These are phyloP conservation scores for Propithecus perrieri DNA, from an alignment of 2,797 vertebrate genomes.

Conservation along the genomic window DNA sequence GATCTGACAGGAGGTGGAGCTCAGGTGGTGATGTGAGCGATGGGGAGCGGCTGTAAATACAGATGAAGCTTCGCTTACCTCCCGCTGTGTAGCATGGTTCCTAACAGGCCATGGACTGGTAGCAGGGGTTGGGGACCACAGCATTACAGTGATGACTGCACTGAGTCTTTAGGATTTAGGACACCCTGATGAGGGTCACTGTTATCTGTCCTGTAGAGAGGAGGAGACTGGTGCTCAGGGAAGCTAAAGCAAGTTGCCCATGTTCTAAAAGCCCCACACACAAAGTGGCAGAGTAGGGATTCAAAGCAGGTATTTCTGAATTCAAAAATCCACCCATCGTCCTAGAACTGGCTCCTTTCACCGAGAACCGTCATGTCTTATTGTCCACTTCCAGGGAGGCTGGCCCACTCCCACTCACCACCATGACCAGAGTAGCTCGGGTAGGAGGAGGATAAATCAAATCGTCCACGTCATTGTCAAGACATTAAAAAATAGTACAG, in stretches of 20 bases:
- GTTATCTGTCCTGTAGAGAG: background rate
- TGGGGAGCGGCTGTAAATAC: too few relatives aligned
- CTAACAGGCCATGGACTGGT: too few relatives aligned
- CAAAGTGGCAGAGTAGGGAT: background rate
- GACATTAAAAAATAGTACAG: background rate
- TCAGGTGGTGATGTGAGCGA: too few relatives aligned
- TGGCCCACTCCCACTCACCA: background rate
- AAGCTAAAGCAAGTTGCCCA: background rate
- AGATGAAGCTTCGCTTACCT: too few relatives aligned
- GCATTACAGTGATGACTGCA: background rate
- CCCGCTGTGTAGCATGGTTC: too few relatives aligned
- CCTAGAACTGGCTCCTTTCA: background rate
- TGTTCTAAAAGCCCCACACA: background rate
- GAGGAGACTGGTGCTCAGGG: background rate
- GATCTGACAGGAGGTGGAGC: too few relatives aligned
- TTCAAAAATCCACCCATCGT: background rate
- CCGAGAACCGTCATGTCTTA: background rate
- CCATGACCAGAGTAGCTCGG: background rate
- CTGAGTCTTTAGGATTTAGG: background rate
- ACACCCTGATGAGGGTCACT: background rate
- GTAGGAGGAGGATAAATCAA: background rate
- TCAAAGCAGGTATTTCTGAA: background rate
- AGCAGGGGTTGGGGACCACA: too few relatives aligned
- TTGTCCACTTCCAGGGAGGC: background rate
- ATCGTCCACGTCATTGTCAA: background rate